A percentile compares a stretch with the other conserved stretches of the same genome.
Evolutionary conservation across 2,113 vertebrate genomes (phyloP).

Genomic region (Zapus hudsonius): DNA sequence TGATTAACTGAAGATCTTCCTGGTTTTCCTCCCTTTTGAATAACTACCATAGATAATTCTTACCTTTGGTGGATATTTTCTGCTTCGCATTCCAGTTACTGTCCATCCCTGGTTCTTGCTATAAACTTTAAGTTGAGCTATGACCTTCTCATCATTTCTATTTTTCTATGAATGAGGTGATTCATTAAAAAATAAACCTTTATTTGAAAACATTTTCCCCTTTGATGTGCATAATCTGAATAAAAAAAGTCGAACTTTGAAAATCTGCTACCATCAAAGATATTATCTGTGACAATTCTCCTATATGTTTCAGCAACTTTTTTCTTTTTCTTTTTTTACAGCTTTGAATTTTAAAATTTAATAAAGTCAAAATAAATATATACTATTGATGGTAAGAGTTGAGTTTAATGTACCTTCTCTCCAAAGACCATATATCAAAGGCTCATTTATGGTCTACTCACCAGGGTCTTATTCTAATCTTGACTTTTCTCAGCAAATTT

Average conservation of each 20-base stretch:
- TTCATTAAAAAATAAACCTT: background rate
- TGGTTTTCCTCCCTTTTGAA: background rate
- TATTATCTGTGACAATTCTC: background rate
- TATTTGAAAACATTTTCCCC: background rate
- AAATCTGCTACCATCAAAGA: background rate
- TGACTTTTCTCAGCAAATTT: background rate
- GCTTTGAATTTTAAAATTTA: too few relatives aligned
- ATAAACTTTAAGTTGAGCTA: background rate
- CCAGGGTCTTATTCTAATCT: background rate
- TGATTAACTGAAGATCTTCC: background rate
- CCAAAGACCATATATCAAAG: slow-evolving; percentile 6
- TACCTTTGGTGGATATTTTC: background rate
- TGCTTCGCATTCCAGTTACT: background rate
- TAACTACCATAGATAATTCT: background rate
- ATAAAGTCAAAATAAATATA: too few relatives aligned
- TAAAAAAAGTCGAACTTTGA: slow-evolving; percentile 22
- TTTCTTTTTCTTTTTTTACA: background rate
- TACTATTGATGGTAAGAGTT: too few relatives aligned
- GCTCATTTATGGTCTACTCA: background rate
- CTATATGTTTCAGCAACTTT: background rate
- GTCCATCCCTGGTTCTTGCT: background rate
- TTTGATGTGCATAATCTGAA: background rate
- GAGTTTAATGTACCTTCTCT: background rate
- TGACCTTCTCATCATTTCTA: background rate
- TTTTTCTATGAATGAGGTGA: background rate